A percentile compares a stretch with the other conserved stretches of the same genome.
phyloP scores from a whole-genome alignment of 2,888 invertebrate genomes.

The Drosophila diplacantha region DNA sequence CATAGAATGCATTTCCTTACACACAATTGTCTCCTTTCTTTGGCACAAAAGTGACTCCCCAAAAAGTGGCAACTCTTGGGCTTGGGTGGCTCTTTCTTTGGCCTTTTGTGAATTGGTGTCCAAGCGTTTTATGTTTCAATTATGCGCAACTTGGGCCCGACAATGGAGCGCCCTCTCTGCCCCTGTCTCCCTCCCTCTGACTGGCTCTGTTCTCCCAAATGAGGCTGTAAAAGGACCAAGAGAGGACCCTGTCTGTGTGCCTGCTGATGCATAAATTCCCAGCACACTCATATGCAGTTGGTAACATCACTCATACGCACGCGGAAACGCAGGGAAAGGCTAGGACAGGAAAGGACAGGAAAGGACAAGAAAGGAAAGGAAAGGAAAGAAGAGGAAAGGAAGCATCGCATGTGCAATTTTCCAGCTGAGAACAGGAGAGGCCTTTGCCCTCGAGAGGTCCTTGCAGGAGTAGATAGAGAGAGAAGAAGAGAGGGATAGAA shows the following conservation, averaged over 20 bases:
- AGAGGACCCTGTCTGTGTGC: slow-evolving; percentile 44
- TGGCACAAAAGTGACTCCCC: slow-evolving; percentile 41
- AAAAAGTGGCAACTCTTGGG: slow-evolving; percentile 6
- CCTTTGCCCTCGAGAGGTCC: slow-evolving; percentile 32
- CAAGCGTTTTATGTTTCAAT: slow-evolving; percentile 71
- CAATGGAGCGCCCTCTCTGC: slow-evolving; percentile 53
- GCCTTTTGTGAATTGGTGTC: slow-evolving; percentile 72
- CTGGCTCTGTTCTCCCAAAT: slow-evolving; percentile 44
- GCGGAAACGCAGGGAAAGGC: not conserved
- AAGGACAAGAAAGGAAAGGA: slow-evolving; percentile 5
- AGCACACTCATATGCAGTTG: slow-evolving; percentile 50
- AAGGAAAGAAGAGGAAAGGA: slow-evolving; percentile 3
- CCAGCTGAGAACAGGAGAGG: slow-evolving; percentile 24
- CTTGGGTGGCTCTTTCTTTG: slow-evolving; percentile 29
- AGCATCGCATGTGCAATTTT: slow-evolving; percentile 22
- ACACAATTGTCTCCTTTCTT: slow-evolving; percentile 71
- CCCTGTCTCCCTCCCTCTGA: slow-evolving; percentile 8
- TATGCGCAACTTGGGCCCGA: slow-evolving; percentile 71
- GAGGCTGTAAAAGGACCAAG: slow-evolving; percentile 66
- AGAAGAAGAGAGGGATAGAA: not conserved
- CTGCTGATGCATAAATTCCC: slow-evolving; percentile 68
- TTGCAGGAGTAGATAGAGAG: not conserved
- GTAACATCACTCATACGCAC: slow-evolving; percentile 27
- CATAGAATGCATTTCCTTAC: slow-evolving; percentile 57
- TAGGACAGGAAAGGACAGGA: not conserved